Evolutionary conservation across 2,888 invertebrate genomes (phyloP).

Genomic region (Syrphus vitripennis): DNA sequence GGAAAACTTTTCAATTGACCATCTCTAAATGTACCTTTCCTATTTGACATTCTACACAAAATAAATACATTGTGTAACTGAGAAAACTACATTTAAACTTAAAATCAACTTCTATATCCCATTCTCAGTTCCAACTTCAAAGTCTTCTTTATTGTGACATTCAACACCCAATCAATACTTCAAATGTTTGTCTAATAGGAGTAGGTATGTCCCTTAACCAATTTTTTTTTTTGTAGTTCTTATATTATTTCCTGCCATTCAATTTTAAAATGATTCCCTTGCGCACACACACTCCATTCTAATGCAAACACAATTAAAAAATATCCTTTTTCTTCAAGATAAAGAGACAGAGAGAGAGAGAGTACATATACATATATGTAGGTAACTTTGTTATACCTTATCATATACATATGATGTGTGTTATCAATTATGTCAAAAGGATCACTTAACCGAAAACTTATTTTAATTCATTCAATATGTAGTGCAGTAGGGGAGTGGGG

Average conservation of each 20-base stretch:
- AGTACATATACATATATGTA: background rate
- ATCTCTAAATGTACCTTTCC: background rate
- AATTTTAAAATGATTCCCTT: constrained; percentile 41
- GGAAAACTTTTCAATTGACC: background rate
- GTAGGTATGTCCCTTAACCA: background rate
- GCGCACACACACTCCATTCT: constrained; percentile 40
- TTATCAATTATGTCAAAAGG: constrained; percentile 62
- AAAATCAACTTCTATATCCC: background rate
- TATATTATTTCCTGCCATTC: constrained; percentile 14
- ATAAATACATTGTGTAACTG: background rate
- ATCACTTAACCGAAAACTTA: constrained; percentile 53
- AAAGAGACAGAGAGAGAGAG: background rate
- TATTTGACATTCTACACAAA: background rate
- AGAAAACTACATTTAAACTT: background rate
- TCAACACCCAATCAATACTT: constrained; percentile 49
- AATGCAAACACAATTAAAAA: constrained; percentile 62
- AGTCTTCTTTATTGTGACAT: background rate
- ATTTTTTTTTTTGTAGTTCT: background rate
- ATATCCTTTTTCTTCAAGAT: constrained; percentile 26
- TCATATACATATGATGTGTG: background rate
- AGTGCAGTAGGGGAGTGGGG: background rate
- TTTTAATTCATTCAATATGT: constrained; percentile 55
- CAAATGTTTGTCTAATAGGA: constrained; percentile 38
- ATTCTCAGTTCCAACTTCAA: background rate
- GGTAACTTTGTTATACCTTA: background rate